phyloP scores from a whole-genome alignment of 2,113 vertebrate species.

The Trinectes maculatus region DNA sequence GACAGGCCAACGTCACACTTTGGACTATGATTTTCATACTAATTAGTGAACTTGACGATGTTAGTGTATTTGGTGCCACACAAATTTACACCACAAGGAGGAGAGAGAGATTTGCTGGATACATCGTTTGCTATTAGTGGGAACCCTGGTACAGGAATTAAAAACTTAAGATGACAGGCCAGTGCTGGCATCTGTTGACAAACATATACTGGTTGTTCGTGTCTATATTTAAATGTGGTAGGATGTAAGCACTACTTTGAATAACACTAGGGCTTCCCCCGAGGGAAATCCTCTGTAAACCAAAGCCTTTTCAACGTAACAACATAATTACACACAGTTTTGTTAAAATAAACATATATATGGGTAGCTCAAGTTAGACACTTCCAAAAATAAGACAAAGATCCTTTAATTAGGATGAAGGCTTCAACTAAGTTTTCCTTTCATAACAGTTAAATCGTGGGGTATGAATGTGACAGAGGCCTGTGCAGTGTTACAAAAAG shows the following conservation, averaged over 20 bases:
- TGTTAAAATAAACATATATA: conserved; percentile 30
- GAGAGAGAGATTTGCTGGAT: conserved; percentile 34
- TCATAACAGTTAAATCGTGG: conserved; percentile 22
- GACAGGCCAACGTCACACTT: background rate
- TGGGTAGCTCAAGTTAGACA: conserved; percentile 31
- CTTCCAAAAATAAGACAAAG: conserved; percentile 39
- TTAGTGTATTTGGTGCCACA: background rate
- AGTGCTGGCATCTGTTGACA: conserved; percentile 56
- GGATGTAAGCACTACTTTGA: conserved; percentile 44
- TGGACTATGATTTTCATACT: background rate
- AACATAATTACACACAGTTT: conserved; percentile 48
- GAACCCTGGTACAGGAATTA: conserved; percentile 22
- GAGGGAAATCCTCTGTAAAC: conserved; percentile 54
- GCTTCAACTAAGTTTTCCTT: conserved; percentile 35
- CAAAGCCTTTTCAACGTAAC: conserved; percentile 15
- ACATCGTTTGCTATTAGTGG: background rate
- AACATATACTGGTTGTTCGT: conserved; percentile 47
- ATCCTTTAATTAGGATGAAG: conserved; percentile 59
- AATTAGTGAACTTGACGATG: background rate
- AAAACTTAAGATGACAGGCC: conserved; percentile 1
- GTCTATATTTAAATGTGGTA: conserved; percentile 55
- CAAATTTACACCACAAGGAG: conserved; percentile 44
- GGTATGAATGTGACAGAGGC: conserved; percentile 17
- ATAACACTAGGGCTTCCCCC: conserved; percentile 58
- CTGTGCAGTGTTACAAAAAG: conserved; percentile 38